Evolutionary conservation across 2,113 vertebrate species (phyloP).

Genomic region (Suncus etruscus): DNA sequence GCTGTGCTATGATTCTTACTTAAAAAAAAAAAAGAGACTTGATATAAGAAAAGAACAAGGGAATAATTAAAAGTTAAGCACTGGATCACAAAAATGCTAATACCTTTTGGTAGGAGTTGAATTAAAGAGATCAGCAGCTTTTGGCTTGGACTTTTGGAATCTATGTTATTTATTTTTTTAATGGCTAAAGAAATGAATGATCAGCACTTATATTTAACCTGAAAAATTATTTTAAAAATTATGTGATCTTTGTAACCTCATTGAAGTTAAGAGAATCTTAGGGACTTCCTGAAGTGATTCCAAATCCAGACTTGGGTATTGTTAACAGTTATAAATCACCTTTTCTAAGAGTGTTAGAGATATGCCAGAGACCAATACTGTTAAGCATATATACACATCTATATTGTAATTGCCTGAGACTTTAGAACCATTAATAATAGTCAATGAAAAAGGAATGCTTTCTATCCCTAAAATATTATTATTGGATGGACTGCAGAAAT

Average conservation of each 20-base stretch:
- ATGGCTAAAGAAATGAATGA: neutral
- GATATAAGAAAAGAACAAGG: neutral
- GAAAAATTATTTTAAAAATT: conserved; percentile 11
- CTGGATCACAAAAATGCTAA: neutral
- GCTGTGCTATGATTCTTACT: too few species aligned
- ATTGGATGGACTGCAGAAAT: neutral
- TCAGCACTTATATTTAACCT: conserved; percentile 1
- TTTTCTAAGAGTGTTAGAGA: conserved; percentile 15
- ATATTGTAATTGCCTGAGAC: neutral
- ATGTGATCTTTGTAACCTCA: neutral
- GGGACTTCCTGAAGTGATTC: neutral
- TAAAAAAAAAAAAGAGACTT: too few species aligned
- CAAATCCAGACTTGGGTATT: neutral
- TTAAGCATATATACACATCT: neutral
- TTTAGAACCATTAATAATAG: neutral
- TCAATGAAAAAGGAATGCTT: conserved; percentile 51
- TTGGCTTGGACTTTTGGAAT: neutral
- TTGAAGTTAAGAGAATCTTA: conserved; percentile 41
- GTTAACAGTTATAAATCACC: neutral
- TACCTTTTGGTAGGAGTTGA: neutral
- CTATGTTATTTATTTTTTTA: neutral
- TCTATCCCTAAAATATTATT: conserved; percentile 15
- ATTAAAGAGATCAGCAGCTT: neutral
- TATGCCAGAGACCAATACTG: neutral
- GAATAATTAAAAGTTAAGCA: neutral